Evolutionary conservation across 2,113 vertebrate genomes (phyloP).

Genomic region (Pelodiscus sinensis): DNA sequence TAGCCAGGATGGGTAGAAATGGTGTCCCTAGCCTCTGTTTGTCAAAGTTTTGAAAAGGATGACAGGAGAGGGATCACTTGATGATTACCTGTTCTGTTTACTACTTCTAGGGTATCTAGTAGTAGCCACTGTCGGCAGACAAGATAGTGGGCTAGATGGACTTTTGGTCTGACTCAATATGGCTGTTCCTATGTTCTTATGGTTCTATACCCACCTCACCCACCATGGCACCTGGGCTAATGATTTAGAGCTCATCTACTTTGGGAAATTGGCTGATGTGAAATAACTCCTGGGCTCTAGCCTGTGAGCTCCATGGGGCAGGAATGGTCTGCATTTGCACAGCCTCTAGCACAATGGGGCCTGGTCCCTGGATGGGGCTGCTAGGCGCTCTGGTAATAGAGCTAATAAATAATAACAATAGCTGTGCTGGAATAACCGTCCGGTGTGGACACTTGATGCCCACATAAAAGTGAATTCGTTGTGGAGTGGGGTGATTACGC

Average conservation of each 20-base stretch:
- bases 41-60: no score
- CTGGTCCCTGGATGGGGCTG: neutral
- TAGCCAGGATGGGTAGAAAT: no score
- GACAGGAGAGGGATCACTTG: no score
- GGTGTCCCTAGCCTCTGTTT: no score
- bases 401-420: neutral
- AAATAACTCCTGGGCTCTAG: neutral
- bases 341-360: neutral
- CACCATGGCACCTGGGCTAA: neutral
- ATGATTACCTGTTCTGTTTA: no score
- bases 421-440: neutral
- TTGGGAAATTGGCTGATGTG: neutral
- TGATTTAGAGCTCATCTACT: neutral
- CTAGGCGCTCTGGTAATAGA: neutral
- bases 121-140: no score
- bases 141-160: no score
- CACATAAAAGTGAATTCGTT: neutral
- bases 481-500: neutral
- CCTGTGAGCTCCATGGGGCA: neutral
- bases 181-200: no score
- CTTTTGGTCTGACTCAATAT: no score
- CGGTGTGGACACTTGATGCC: neutral
- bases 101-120: no score
- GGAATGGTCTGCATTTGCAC: neutral
- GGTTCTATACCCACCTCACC: neutral